Percentiles rank a stretch among this genome's conserved stretches.
phyloP scores from a whole-genome alignment of 2,888 invertebrate genomes.

The Autographa gamma region DNA sequence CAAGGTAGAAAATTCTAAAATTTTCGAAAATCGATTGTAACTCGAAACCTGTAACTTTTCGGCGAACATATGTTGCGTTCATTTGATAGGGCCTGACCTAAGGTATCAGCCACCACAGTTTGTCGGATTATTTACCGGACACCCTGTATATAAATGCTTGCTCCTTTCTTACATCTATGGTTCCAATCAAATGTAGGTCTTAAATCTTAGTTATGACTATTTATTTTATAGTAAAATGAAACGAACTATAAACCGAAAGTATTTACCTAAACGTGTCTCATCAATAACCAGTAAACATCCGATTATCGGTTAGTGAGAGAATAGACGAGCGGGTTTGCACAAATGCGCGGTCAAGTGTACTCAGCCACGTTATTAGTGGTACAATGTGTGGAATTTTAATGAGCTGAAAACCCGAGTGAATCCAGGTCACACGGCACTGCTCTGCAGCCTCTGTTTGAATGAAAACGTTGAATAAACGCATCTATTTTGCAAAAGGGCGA shows the following conservation, averaged over 20 bases:
- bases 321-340: slow-evolving; percentile 27
- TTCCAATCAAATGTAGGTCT: no score
- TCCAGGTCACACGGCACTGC: slow-evolving; percentile 55
- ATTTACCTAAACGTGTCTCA: slow-evolving; percentile 20
- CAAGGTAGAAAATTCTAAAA: no score
- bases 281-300: slow-evolving; percentile 24
- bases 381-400: slow-evolving; percentile 61
- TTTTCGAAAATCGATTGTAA: no score
- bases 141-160: no score
- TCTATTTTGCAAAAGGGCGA: slow-evolving; percentile 39
- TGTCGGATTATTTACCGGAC: no score
- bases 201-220: no score
- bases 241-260: neutral
- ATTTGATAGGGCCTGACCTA: no score
- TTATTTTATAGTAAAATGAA: neutral
- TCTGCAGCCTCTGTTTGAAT: slow-evolving; percentile 38
- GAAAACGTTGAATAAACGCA: slow-evolving; percentile 40
- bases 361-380: slow-evolving; percentile 48
- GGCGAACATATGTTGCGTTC: no score
- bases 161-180: no score
- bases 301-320: slow-evolving; percentile 18
- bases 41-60: no score
- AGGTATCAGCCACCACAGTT: no score
- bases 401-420: slow-evolving; percentile 56
- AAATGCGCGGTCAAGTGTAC: slow-evolving; percentile 61